phyloP scores from a whole-genome alignment of 2,797 vertebrate species.

The Salmo trutta region DNA sequence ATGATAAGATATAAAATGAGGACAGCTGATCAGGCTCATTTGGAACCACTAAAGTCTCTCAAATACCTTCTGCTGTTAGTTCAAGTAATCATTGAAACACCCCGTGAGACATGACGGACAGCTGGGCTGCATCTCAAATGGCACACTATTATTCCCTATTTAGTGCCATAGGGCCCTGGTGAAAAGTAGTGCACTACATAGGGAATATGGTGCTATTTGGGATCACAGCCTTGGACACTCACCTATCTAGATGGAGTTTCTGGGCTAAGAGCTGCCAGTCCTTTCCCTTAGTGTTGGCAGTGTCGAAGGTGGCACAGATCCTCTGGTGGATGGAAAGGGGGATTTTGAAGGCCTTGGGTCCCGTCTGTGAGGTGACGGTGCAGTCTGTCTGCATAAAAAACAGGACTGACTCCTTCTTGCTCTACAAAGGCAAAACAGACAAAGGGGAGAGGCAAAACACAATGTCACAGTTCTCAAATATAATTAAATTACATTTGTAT shows the following conservation, averaged over 20 bases:
- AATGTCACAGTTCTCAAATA: neutral
- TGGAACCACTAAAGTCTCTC: conserved; percentile 38
- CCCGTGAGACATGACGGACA: neutral
- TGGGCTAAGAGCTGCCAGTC: conserved; percentile 98
- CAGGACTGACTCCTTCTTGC: conserved; percentile 84
- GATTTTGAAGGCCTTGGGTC: conserved; percentile 96
- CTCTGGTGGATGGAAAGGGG: conserved; percentile 92
- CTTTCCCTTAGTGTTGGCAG: conserved; percentile 93
- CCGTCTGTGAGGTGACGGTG: conserved; percentile 86
- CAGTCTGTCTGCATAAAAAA: conserved; percentile 90
- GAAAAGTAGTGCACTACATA: neutral
- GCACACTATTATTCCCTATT: neutral
- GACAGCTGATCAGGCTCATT: conserved; percentile 55
- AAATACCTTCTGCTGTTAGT: conserved; percentile 39
- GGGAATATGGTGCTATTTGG: neutral
- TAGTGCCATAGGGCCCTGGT: neutral
- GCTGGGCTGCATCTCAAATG: neutral
- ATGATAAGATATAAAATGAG: conserved; percentile 34
- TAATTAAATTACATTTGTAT: neutral
- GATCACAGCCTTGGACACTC: conserved; percentile 44
- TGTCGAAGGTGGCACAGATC: conserved; percentile 96
- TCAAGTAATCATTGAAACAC: conserved; percentile 49
- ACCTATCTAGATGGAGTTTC: conserved; percentile 94
- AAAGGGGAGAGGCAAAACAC: neutral
- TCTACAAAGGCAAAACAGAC: conserved; percentile 65